phyloP scores from a whole-genome alignment of 1,140 invertebrate species.

The Papilio polytes region DNA sequence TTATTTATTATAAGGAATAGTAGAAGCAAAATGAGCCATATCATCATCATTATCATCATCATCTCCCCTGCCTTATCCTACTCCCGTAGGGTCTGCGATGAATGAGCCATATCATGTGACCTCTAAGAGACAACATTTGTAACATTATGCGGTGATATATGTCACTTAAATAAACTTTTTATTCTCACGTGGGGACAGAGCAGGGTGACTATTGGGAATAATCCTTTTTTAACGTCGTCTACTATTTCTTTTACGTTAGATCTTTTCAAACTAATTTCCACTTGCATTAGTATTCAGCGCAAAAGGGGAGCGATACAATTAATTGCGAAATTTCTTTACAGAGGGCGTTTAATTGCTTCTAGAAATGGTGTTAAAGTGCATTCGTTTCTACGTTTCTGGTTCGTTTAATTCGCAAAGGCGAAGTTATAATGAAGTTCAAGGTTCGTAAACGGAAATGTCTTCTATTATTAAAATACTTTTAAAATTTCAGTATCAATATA shows the following conservation, averaged over 20 bases:
- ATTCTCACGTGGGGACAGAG: no score
- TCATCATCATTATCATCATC: no score
- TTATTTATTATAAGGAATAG: no score
- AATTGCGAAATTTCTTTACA: conserved; percentile 55
- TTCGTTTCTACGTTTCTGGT: conserved; percentile 37
- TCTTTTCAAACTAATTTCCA: conserved; percentile 6
- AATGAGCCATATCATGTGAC: no score
- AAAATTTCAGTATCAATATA: background rate
- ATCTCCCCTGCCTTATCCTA: no score
- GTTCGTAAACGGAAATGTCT: conserved; percentile 13
- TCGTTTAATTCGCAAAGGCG: conserved; percentile 35
- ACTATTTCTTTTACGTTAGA: background rate
- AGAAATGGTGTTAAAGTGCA: conserved; percentile 42
- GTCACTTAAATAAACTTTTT: no score
- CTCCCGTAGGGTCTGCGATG: no score
- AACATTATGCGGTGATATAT: no score
- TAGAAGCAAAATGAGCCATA: no score
- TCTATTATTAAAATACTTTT: conserved; percentile 3
- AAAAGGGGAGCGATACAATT: conserved; percentile 45
- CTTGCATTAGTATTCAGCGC: conserved; percentile 6
- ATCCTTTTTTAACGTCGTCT: background rate
- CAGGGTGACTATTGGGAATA: no score
- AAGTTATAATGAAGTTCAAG: conserved; percentile 41
- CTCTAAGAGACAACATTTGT: no score
- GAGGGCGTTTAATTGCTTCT: conserved; percentile 52